Evolutionary conservation across 1,140 invertebrate genomes (phyloP).

Genomic region (Fopius arisanus): DNA sequence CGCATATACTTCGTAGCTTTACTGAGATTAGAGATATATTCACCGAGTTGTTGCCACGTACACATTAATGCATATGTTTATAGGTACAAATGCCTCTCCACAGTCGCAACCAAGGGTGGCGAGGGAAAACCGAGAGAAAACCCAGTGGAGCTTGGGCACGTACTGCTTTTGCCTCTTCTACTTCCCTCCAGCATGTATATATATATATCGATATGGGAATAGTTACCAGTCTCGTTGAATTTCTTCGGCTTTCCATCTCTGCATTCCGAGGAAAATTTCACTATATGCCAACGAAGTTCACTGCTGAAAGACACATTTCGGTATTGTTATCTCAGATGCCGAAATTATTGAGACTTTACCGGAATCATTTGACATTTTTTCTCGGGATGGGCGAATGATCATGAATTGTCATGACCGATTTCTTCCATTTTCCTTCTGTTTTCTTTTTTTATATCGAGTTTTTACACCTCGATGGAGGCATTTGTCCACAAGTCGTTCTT

Average conservation of each 20-base stretch:
- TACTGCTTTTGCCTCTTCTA: not conserved
- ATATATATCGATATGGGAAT: not conserved
- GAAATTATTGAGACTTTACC: too few species aligned
- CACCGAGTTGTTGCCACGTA: constrained; percentile 21
- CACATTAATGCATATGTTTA: constrained; percentile 26
- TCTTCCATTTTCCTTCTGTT: too few species aligned
- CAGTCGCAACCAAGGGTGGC: not conserved
- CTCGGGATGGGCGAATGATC: too few species aligned
- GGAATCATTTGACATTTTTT: too few species aligned
- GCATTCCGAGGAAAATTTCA: too few species aligned
- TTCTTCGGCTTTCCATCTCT: constrained; percentile 15
- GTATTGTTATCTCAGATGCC: too few species aligned
- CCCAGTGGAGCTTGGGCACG: constrained; percentile 11
- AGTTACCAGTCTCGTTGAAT: constrained; percentile 12
- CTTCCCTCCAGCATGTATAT: not conserved
- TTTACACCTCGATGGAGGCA: not conserved
- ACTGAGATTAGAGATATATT: constrained; percentile 28
- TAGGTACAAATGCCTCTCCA: not conserved
- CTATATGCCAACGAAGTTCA: too few species aligned
- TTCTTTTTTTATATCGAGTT: not conserved
- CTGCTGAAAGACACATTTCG: too few species aligned
- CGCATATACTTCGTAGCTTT: constrained; percentile 4
- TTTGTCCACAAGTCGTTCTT: not conserved
- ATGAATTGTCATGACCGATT: too few species aligned
- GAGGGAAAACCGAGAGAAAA: not conserved